phyloP scores from a whole-genome alignment of 30 jellyfish, hydroid and myxozoan species.

The Aurelia sp. region DNA sequence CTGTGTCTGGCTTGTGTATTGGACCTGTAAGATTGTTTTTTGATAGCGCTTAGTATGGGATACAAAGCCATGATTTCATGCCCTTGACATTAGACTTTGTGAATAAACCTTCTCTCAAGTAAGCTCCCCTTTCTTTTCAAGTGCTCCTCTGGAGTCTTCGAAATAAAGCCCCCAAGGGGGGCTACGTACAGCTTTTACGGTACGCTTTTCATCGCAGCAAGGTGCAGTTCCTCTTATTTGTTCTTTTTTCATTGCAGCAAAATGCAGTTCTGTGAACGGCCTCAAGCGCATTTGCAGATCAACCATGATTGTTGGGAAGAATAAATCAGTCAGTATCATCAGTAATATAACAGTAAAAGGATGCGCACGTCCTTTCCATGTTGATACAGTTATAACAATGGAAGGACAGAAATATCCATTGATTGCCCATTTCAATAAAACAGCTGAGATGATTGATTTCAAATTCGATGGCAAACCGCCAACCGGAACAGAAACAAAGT shows the following conservation, averaged over 20 bases:
- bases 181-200: no score
- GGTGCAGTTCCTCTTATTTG: no score
- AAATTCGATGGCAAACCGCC: not conserved
- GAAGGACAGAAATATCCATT: constrained; percentile 19
- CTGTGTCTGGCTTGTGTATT: no score
- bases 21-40: no score
- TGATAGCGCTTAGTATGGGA: no score
- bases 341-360: constrained; percentile 1
- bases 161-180: no score
- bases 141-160: no score
- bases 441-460: constrained; percentile 2
- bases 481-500: not conserved
- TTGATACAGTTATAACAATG: not conserved
- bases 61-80: no score
- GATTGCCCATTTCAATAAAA: not conserved
- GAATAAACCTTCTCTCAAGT: no score
- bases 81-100: no score
- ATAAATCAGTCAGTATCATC: not conserved
- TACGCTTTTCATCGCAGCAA: no score
- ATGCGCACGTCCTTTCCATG: not conserved
- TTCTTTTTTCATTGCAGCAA: constrained; percentile 1
- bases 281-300: not conserved
- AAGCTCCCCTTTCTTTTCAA: no score
- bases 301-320: constrained; percentile 1
- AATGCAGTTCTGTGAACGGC: constrained; percentile 15